Base-by-base conservation (phyloP, 2,888 invertebrate genomes). In the Athetis lepigone region DNA sequence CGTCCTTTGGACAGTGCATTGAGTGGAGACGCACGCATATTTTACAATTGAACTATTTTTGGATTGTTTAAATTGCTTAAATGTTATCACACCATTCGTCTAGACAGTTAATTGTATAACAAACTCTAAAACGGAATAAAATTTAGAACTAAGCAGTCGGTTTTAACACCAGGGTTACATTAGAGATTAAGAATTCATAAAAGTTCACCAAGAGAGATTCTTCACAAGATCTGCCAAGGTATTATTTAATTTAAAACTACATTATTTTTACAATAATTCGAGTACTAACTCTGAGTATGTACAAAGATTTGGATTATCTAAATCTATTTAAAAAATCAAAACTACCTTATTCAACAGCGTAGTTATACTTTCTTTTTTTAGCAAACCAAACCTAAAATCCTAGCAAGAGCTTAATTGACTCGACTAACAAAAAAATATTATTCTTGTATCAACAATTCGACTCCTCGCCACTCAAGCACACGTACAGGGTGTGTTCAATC, bases 401-500 rank as follows among this genome's bases (percentile, higher is more conserved):
- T n/a, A n/a, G n/a, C n/a, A n/a, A n/a, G n/a, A n/a, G n/a, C n/a
- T n/a, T n/a, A n/a, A n/a, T n/a, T n/a, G n/a, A n/a, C n/a, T n/a
- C n/a, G n/a, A n/a, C n/a, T n/a, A n/a, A 29, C 27, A 18, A 47
- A 33, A 33, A 19, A 11, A 33, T 33, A 4, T 54, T 43, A n/a
- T n/a, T n/a, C n/a, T n/a, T n/a, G n/a, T 18, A 33, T 0, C 6
- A 27, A 16, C 9, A 39, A 1, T 8, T 29, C 75, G 27, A 75
- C 87, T 90, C 89, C 50, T 81, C 33, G 13, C 36, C 27, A 66
- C 72, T 67, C 66, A 51, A 57, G 76, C 76, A 65, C 76, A 81
- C 75, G 67, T 78, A 84, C 83, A 84, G 83, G 83, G 78, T 80
- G 85, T 86, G 85, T 87, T 82, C 85, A 89, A 85, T 87, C 85